Base-by-base conservation (phyloP, 2,797 vertebrate genomes). In the Myripristis jacobus region DNA sequence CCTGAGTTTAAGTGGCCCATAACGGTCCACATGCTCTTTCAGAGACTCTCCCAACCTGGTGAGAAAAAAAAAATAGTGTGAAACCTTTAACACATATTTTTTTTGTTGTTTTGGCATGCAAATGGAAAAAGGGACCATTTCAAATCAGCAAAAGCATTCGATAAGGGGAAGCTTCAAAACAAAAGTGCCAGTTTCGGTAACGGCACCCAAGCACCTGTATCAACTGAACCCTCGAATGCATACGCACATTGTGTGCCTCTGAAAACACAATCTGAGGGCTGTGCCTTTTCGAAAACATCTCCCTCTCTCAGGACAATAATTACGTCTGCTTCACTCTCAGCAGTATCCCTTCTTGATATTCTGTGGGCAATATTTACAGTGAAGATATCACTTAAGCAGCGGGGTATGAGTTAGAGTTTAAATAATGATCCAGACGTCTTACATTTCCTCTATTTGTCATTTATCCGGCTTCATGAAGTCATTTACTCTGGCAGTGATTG, bases 401-500 rank as follows among this genome's bases (percentile, higher is more conserved):
- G 51, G 81, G 79, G 79, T 79, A 75, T 67, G 77, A 84, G 74
- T 68, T 69, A 25, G 74, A 78, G 83, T 80, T 80, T 82, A 88
- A 90, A 84, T 64, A 84, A 79, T 70, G 86, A 89, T 82, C 69
- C 59, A 71, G 79, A 72, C 79, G 55, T 81, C 82, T 79, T 73
- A 66, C 58, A 80, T 86, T 75, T 81, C 82, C 80, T 70, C 68
- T 55, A 38, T 51, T 79, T 86, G 76, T 80, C 80, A 72, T 83
- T 86, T 77, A 81, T 76, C 73, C 52, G 21, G 73, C 80, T 55
- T 75, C 75, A 63, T 64, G 54, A 73, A 88, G 79, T 81, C 54
- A 70, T 87, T 84, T 80, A 54, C 68, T 68, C 59, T 25, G 77
- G 68, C 13, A 1, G 50, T 31, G 56, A 85, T 77, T 83, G 70